Base-by-base conservation (phyloP, 1,140 invertebrate species). In the Drosophila sturtevanti region DNA sequence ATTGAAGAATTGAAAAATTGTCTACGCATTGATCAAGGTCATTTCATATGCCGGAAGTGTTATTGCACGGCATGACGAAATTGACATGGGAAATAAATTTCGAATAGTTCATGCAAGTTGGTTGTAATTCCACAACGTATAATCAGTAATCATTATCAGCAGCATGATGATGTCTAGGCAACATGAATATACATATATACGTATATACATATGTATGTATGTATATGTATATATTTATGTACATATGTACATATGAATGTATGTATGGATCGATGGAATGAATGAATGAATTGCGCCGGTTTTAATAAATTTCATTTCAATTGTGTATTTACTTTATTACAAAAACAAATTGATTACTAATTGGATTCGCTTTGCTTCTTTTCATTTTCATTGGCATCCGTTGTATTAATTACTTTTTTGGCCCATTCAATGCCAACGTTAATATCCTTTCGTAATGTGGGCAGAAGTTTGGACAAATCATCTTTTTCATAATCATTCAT, bases 381-480 rank as follows among this genome's bases (percentile, higher is more conserved):
- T 2, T 3, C 0, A 12, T 41, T 61, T 24, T 22, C 18, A 1
- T 61, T 21, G 16, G 5, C 11, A n/a, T 31, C 24, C 14, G n/a
- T 31, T 34, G 10, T 9, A 34, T 51, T 4, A 0, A 62, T 41
- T 3, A 24, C 12, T 3, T 31, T 41, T 69, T 96, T 95, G 52
- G 95, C 96, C 93, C 98, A 99, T 14, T 98, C 95, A 77, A 97
- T 96, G 65, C 98, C 99, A 79, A 97, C 97, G 86, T 97, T 94
- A 86, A 99, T 99, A 92, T 97, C 98, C 86, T 96, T 96, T 85
- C 97, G 95, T 1, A 99, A 93, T 92, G 99, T 98, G 2, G 97
- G 97, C 84, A 99, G 94, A 38, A 98, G 97, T 0, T 94, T 94
- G 72, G 97, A 95, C 16, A 99, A 90, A 0, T 98, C 93, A 77